Conservation (phyloP, 2,113 vertebrate species). For the Coregonus clupeaformis region DNA sequence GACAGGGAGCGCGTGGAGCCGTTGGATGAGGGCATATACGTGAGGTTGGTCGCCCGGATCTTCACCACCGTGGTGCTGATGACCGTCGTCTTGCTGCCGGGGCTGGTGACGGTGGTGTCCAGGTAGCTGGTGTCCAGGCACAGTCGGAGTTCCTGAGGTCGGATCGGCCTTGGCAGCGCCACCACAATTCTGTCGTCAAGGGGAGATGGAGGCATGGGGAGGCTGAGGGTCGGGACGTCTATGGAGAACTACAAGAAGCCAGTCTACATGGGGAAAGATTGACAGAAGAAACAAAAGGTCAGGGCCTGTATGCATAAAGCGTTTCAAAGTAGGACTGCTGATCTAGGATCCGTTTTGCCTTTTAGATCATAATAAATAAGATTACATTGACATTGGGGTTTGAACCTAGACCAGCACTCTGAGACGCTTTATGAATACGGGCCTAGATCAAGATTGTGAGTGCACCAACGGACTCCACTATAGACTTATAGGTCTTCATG, state of each 20-base stretch:
- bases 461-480: too few relatives aligned
- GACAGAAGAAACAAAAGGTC: slow-evolving; percentile 9
- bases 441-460: too few relatives aligned
- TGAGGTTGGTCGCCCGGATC: slow-evolving; percentile 91
- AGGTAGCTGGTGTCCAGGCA: slow-evolving; percentile 92
- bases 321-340: too few relatives aligned
- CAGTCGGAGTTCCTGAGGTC: slow-evolving; percentile 98
- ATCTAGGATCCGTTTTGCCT: too few relatives aligned
- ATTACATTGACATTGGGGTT: too few relatives aligned
- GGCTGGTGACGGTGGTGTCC: slow-evolving; percentile 78
- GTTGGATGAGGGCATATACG: slow-evolving; percentile 99
- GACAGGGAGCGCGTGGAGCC: slow-evolving; percentile 98
- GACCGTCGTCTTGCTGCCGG: slow-evolving; percentile 72
- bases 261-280: slow-evolving; percentile 69
- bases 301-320: neutral
- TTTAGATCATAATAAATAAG: too few relatives aligned
- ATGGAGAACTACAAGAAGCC: slow-evolving; percentile 84
- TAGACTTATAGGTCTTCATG: too few relatives aligned
- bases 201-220: slow-evolving; percentile 99
- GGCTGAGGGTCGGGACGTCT: slow-evolving; percentile 84
- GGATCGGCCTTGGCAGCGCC: slow-evolving; percentile 93
- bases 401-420: too few relatives aligned
- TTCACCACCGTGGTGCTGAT: slow-evolving; percentile 85
- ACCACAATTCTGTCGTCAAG: slow-evolving; percentile 99
- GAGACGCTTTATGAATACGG: too few relatives aligned